These are phyloP conservation scores for Mimachlamys varia DNA, from an alignment of 2,888 invertebrate genomes.

Conservation along the genomic window DNA sequence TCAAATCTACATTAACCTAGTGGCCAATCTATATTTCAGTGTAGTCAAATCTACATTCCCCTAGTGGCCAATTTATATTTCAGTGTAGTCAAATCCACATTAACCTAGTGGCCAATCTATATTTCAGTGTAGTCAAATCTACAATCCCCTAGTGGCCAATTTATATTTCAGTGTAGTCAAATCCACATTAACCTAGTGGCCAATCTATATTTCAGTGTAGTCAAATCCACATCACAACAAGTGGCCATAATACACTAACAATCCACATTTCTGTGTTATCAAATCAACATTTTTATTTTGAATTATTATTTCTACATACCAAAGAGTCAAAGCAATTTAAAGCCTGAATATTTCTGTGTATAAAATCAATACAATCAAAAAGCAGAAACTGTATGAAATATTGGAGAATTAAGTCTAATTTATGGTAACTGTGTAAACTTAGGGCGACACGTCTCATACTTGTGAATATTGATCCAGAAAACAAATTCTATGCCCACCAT, in stretches of 20 bases:
- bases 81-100: not conserved
- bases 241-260: too few relatives aligned
- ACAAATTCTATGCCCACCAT: not conserved
- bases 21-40: too few relatives aligned
- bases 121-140: too few relatives aligned
- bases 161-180: too few relatives aligned
- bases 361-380: not conserved
- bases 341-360: not conserved
- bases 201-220: not conserved
- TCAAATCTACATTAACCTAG: too few relatives aligned
- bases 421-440: conserved; percentile 21
- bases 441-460: not conserved
- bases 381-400: not conserved
- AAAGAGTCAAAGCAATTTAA: not conserved
- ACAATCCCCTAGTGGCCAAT: too few relatives aligned
- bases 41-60: too few relatives aligned
- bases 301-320: too few relatives aligned
- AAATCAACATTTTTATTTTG: too few relatives aligned
- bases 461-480: conserved; percentile 21
- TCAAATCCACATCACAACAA: not conserved
- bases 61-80: too few relatives aligned
- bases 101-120: too few relatives aligned
- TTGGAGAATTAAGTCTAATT: not conserved
- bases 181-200: not conserved
- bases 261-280: too few relatives aligned